phyloP scores from a whole-genome alignment of 2,113 vertebrate species.

The Psammodynastes pulverulentus region DNA sequence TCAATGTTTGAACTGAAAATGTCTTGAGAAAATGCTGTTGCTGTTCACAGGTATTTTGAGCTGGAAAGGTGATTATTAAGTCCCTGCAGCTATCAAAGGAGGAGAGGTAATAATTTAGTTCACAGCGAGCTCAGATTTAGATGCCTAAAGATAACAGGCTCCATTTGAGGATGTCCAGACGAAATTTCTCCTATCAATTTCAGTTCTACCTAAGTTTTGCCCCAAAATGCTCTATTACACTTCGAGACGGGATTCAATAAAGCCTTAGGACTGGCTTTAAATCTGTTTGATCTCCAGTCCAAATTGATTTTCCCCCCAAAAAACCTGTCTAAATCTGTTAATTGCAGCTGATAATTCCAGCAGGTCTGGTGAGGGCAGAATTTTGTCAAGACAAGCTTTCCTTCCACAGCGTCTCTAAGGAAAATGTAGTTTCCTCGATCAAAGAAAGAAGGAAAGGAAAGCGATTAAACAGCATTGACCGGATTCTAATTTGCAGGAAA shows the following conservation, averaged over 20 bases:
- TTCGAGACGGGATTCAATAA: neutral
- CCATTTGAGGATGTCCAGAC: neutral
- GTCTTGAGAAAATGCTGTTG: neutral
- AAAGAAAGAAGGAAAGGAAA: neutral
- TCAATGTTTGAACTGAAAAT: neutral
- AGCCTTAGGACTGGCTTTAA: neutral
- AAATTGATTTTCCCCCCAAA: neutral
- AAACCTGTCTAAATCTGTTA: neutral
- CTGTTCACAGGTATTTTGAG: neutral
- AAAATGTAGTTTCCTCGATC: neutral
- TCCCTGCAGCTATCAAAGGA: neutral
- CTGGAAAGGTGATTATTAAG: neutral
- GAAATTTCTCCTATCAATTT: neutral
- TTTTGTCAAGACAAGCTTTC: neutral
- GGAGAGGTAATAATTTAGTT: neutral
- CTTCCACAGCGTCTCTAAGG: neutral
- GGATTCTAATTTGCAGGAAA: neutral
- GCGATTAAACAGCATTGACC: neutral
- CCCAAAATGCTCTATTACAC: neutral
- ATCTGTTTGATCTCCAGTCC: neutral
- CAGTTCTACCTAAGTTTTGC: neutral
- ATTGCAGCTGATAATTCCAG: neutral
- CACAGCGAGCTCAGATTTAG: neutral
- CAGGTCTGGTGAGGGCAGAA: neutral
- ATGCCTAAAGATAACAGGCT: neutral